These are phyloP conservation scores for Phyllostomus discolor DNA, from an alignment of 2,113 vertebrate species.

Conservation along the genomic window DNA sequence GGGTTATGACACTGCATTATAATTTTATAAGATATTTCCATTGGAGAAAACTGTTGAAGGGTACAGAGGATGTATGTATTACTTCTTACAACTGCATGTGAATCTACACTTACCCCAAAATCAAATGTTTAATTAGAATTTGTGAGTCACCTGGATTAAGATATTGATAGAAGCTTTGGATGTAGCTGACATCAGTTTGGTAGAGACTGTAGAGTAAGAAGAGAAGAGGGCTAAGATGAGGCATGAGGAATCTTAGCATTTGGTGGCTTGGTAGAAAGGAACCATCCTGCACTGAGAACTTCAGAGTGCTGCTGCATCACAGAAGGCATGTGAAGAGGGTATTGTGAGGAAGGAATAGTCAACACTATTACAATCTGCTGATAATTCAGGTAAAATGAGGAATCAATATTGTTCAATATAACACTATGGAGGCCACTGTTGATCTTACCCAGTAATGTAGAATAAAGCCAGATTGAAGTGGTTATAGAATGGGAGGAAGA, in stretches of 20 bases:
- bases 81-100: not conserved
- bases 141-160: not conserved
- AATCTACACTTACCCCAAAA: not conserved
- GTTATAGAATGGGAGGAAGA: not conserved
- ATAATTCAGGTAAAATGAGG: not conserved
- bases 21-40: not conserved
- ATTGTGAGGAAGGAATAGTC: not conserved
- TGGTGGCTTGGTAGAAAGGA: not conserved
- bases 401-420: not conserved
- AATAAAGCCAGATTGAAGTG: not conserved
- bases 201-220: not conserved
- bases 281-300: not conserved
- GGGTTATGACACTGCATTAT: not conserved
- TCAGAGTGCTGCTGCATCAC: not conserved
- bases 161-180: not conserved
- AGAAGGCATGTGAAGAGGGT: not conserved
- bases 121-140: not conserved
- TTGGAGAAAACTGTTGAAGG: not conserved
- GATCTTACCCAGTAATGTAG: not conserved
- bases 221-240: not conserved
- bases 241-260: not conserved
- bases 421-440: not conserved
- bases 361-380: not conserved
- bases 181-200: not conserved
- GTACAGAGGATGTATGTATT: not conserved